phyloP scores from a whole-genome alignment of 1,140 invertebrate species.

The Steinernema khuongi region DNA sequence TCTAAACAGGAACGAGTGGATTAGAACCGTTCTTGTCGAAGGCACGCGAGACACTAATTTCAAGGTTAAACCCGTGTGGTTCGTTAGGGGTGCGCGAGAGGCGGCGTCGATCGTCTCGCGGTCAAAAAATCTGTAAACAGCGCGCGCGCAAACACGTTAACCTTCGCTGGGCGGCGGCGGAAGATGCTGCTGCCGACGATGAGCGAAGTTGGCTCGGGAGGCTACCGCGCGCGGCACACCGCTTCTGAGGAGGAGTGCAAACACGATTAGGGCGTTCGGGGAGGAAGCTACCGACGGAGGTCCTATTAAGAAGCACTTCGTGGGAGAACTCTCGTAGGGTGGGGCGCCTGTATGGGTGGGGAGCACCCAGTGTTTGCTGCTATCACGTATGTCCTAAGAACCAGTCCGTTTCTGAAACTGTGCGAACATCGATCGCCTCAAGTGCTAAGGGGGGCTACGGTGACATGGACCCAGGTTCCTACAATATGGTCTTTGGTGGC shows the following conservation, averaged over 20 bases:
- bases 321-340: no score
- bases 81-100: conserved; percentile 3
- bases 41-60: not conserved
- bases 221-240: not conserved
- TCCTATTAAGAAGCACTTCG: no score
- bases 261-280: not conserved
- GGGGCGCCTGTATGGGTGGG: no score
- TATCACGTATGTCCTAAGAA: no score
- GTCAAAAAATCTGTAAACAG: conserved; percentile 10
- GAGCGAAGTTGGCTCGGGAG: not conserved
- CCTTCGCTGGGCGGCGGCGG: not conserved
- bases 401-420: no score
- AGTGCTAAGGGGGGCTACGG: no score
- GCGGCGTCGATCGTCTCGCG: not conserved
- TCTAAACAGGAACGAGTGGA: not conserved
- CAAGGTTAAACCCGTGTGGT: not conserved
- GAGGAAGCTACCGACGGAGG: no score
- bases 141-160: conserved; percentile 9
- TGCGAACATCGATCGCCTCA: no score
- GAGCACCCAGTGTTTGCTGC: no score
- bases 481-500: no score
- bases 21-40: not conserved
- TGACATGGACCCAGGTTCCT: no score
- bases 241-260: not conserved
- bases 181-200: not conserved